phyloP scores from a whole-genome alignment of 2,888 invertebrate genomes.

The Abrostola tripartita region DNA sequence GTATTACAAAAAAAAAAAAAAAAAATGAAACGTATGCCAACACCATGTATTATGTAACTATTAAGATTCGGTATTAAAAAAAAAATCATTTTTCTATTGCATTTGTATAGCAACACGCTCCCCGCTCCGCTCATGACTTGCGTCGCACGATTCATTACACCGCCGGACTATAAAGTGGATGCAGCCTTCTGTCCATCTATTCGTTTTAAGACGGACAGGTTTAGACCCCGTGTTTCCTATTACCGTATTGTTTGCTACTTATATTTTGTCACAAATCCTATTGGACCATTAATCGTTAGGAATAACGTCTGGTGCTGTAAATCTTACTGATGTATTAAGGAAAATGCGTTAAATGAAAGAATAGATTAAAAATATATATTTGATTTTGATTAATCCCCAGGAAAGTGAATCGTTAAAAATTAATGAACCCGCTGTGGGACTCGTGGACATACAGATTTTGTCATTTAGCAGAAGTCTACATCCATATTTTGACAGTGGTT shows the following conservation, averaged over 20 bases:
- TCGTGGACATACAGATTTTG: no score
- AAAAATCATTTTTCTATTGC: no score
- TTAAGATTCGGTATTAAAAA: no score
- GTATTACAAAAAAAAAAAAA: no score
- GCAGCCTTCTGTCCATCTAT: constrained; percentile 49
- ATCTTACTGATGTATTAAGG: constrained; percentile 25
- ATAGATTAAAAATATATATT: no score
- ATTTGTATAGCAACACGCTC: constrained; percentile 17
- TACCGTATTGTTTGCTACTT: constrained; percentile 59
- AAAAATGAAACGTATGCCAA: no score
- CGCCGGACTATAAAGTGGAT: constrained; percentile 62
- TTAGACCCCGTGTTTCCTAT: constrained; percentile 37
- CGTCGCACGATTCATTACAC: constrained; percentile 49
- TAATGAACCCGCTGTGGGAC: no score
- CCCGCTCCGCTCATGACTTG: constrained; percentile 32
- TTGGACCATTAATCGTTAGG: constrained; percentile 43
- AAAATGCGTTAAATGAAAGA: not conserved
- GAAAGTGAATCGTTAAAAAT: no score
- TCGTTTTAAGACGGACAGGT: constrained; percentile 46
- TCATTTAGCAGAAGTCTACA: no score
- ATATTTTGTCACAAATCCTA: constrained; percentile 55
- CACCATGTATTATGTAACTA: no score
- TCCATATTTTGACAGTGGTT: no score
- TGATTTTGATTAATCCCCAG: no score
- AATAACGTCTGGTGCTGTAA: constrained; percentile 27